Percentiles rank a stretch among this genome's conserved stretches.
phyloP scores from a whole-genome alignment of 64 coral and sea anemone genomes.

The Trachythela sp. region DNA sequence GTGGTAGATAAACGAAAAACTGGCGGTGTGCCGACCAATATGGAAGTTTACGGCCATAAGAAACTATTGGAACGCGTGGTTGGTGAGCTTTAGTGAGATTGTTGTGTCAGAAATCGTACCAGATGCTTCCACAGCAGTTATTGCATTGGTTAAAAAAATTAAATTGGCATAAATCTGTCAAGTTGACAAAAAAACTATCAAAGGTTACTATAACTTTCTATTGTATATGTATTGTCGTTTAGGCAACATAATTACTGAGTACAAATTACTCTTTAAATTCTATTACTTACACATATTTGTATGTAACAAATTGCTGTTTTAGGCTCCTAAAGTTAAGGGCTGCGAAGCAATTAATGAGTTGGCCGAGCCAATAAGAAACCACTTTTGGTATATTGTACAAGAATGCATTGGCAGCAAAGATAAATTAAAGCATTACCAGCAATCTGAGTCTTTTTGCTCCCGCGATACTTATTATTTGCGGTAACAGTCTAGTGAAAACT shows the following conservation, averaged over 20 bases:
- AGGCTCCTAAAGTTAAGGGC: constrained; percentile 46
- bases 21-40: too few relatives aligned
- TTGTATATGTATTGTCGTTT: not conserved
- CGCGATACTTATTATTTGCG: too few relatives aligned
- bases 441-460: too few relatives aligned
- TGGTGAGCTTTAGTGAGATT: not conserved
- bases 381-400: constrained; percentile 61
- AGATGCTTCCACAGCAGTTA: not conserved
- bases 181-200: constrained; percentile 23
- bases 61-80: not conserved
- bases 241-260: too few relatives aligned
- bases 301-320: not conserved
- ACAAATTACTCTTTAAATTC: too few relatives aligned
- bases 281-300: too few relatives aligned
- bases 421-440: constrained; percentile 2
- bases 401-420: constrained; percentile 32
- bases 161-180: not conserved
- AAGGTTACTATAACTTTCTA: not conserved
- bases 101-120: not conserved
- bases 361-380: constrained; percentile 60
- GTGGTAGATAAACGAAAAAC: constrained; percentile 30
- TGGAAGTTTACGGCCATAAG: not conserved
- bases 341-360: constrained; percentile 47
- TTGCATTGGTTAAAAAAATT: not conserved
- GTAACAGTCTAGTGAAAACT: too few relatives aligned